phyloP scores from a whole-genome alignment of 2,888 invertebrate species.

The Iselma pallidipennis region DNA sequence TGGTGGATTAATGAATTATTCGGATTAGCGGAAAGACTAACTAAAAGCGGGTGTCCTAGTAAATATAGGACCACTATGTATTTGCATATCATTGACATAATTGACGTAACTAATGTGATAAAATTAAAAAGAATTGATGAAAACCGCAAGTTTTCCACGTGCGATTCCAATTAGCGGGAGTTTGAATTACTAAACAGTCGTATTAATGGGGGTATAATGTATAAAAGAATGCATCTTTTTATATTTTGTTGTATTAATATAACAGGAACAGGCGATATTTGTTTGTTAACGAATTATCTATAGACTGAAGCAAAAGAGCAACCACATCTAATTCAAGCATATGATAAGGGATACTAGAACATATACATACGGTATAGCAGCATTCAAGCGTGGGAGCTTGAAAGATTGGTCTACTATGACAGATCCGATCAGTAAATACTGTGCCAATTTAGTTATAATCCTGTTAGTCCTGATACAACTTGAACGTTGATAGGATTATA shows the following conservation, averaged over 20 bases:
- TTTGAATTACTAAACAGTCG: neutral
- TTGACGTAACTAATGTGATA: no score
- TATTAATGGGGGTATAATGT: no score
- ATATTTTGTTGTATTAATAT: no score
- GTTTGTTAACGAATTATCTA: neutral
- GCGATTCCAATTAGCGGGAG: neutral
- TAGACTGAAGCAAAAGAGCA: neutral
- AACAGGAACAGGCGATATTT: no score
- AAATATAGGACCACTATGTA: no score
- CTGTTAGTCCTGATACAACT: slow-evolving; percentile 37
- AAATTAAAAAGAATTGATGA: no score
- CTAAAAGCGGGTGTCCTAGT: no score
- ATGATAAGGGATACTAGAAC: slow-evolving; percentile 9
- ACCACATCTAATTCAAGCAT: slow-evolving; percentile 13
- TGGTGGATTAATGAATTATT: no score
- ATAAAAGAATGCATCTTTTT: neutral
- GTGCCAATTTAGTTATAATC: slow-evolving; percentile 46
- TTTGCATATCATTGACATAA: no score
- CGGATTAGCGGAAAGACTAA: no score
- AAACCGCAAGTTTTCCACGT: no score
- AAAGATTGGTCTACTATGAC: slow-evolving; percentile 23
- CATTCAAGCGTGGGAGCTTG: slow-evolving; percentile 26
- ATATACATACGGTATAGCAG: no score
- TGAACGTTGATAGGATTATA: slow-evolving; percentile 44
- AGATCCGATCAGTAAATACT: slow-evolving; percentile 48